A percentile compares a stretch with the other conserved stretches of the same genome.
phyloP scores from a whole-genome alignment of 2,113 vertebrate genomes.

The Zosterops lateralis region DNA sequence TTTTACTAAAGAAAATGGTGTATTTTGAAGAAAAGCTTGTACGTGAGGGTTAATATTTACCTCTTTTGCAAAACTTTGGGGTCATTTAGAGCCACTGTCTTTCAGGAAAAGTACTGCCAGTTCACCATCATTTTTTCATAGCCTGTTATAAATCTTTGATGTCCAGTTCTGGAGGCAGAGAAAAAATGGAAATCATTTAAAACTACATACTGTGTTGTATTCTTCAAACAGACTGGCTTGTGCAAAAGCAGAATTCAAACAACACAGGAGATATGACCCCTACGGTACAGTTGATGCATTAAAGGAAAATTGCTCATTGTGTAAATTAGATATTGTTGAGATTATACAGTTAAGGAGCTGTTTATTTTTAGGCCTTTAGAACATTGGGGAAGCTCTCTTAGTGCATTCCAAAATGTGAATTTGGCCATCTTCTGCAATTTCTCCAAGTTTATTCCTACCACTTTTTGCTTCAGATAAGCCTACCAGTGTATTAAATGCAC shows the following conservation, averaged over 20 bases:
- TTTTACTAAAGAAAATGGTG: not conserved
- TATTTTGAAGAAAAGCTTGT: not conserved
- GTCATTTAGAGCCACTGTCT: not conserved
- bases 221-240: not conserved
- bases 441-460: not conserved
- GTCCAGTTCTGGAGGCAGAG: not conserved
- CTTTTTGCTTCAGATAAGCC: not conserved
- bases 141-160: not conserved
- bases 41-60: not conserved
- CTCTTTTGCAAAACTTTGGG: not conserved
- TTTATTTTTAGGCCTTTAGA: not conserved
- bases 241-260: not conserved
- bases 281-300: not conserved
- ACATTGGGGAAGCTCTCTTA: not conserved
- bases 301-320: not conserved
- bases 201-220: not conserved
- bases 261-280: not conserved
- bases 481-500: not conserved
- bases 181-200: not conserved
- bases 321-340: not conserved
- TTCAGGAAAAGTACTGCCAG: not conserved
- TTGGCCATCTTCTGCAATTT: not conserved
- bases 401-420: not conserved
- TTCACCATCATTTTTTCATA: constrained; percentile 10
- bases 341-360: not conserved